These are phyloP conservation scores for Anniella stebbinsi DNA, from an alignment of 2,797 vertebrate species.

Conservation along the genomic window DNA sequence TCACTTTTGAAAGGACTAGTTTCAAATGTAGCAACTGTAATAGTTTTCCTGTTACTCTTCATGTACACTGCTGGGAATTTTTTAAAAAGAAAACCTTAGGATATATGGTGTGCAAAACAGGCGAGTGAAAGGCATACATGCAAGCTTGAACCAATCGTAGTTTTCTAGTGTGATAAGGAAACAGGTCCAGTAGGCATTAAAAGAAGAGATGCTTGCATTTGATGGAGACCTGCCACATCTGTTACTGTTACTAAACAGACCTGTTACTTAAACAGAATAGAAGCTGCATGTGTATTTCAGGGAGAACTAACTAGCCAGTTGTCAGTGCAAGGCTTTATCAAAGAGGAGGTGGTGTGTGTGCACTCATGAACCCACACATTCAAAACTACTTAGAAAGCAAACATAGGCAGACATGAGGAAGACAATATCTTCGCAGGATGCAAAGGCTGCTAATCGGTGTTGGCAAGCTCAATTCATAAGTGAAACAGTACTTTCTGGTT, in stretches of 20 bases:
- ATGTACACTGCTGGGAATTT: constrained; percentile 25
- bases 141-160: background rate
- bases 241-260: background rate
- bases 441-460: background rate
- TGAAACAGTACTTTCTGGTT: constrained; percentile 80
- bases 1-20: background rate
- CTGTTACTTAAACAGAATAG: background rate
- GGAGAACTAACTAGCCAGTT: background rate
- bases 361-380: background rate
- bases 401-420: constrained; percentile 38
- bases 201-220: background rate
- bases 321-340: background rate
- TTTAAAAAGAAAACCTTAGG: background rate
- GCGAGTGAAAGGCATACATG: background rate
- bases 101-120: background rate
- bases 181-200: background rate
- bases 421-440: background rate
- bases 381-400: background rate
- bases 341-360: constrained; percentile 7
- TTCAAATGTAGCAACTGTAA: background rate
- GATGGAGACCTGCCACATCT: background rate
- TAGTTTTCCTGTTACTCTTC: background rate
- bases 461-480: constrained; percentile 80
- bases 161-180: background rate
- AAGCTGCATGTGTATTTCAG: background rate